Percentiles rank a stretch among this genome's conserved stretches.
phyloP scores from a whole-genome alignment of 1,140 invertebrate species.

The Nephotettix cincticeps region DNA sequence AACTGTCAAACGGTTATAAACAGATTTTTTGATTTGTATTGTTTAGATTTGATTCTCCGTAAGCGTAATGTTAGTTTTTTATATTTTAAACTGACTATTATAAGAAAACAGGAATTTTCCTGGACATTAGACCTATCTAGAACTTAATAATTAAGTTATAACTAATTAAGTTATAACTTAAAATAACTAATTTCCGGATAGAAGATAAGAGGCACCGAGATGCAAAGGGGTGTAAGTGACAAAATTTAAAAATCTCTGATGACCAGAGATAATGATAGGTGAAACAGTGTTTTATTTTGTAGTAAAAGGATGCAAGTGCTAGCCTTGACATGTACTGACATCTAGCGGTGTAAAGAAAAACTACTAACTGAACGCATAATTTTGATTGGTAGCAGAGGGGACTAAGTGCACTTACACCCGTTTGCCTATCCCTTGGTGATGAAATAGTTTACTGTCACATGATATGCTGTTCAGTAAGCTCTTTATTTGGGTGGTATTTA shows the following conservation, averaged over 20 bases:
- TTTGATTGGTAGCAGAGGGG: slow-evolving; percentile 10
- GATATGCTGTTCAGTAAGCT: background rate
- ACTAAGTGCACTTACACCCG: background rate
- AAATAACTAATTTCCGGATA: no score
- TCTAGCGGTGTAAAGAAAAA: background rate
- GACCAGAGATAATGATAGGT: background rate
- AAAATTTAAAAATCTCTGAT: slow-evolving; percentile 1
- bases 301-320: background rate
- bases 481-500: background rate
- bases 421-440: background rate
- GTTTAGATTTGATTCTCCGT: no score
- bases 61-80: no score
- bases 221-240: no score
- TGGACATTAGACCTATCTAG: no score
- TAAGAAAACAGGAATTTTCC: no score
- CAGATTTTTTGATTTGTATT: no score
- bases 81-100: no score
- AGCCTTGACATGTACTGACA: background rate
- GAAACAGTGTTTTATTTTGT: background rate
- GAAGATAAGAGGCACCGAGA: background rate
- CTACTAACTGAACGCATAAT: background rate
- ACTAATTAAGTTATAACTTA: no score
- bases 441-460: background rate
- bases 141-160: no score
- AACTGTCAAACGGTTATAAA: no score